Percentiles rank a stretch among this genome's conserved stretches.
phyloP scores from a whole-genome alignment of 2,113 vertebrate genomes.

The Enhydra lutris region DNA sequence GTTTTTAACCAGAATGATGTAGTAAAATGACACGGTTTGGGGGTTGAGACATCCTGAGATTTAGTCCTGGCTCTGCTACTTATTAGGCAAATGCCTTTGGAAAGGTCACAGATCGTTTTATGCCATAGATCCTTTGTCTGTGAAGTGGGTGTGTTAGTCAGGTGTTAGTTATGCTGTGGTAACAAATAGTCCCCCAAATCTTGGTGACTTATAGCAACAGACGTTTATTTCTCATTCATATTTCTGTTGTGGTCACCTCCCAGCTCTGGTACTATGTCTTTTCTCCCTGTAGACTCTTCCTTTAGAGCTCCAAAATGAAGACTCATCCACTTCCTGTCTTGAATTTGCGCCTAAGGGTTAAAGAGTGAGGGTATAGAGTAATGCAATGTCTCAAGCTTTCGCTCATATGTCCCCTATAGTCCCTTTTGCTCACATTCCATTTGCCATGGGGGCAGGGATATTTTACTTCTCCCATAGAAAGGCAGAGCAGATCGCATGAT shows the following conservation, averaged over 20 bases:
- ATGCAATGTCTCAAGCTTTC: not conserved
- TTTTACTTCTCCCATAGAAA: not conserved
- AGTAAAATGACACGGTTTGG: not conserved
- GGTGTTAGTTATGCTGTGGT: not conserved
- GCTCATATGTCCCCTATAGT: not conserved
- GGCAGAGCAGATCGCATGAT: not conserved
- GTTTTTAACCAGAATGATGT: not conserved
- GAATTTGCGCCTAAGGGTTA: not conserved
- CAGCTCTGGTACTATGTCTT: not conserved
- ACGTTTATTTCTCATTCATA: not conserved
- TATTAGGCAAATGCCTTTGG: not conserved
- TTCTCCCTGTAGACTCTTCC: not conserved
- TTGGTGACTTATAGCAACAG: not conserved
- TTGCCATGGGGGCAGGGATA: not conserved
- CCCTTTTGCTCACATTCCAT: not conserved
- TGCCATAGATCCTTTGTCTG: not conserved
- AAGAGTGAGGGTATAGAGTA: not conserved
- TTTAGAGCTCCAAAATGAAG: not conserved
- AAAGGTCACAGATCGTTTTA: not conserved
- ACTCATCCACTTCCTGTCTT: not conserved
- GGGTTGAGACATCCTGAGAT: not conserved
- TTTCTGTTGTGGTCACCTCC: not conserved
- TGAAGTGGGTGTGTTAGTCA: not conserved
- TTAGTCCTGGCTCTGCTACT: not conserved
- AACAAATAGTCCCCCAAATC: not conserved